Conservation (phyloP, 1,140 invertebrate genomes). For the Pseudobourletiella spinata region DNA sequence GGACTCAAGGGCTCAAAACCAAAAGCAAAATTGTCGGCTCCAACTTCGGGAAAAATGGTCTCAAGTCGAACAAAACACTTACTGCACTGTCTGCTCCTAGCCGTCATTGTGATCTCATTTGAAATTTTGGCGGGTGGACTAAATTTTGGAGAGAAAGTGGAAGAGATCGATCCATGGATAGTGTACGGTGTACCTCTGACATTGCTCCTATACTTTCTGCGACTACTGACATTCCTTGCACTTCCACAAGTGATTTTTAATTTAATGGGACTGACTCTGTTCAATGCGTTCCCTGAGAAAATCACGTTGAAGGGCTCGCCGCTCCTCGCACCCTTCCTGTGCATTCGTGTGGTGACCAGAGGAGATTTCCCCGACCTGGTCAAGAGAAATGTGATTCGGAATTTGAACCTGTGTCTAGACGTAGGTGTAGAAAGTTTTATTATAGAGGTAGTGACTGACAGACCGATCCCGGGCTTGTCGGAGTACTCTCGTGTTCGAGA, state of each 20-base stretch:
- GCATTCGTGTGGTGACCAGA: conserved; percentile 87
- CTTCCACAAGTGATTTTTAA: conserved; percentile 84
- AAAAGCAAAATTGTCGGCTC: not conserved
- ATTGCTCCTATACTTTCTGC: conserved; percentile 64
- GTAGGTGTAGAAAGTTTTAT: conserved; percentile 92
- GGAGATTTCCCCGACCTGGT: conserved; percentile 92
- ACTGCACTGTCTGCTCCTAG: conserved; percentile 66
- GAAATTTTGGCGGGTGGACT: conserved; percentile 71
- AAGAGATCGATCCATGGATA: conserved; percentile 65
- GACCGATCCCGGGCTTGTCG: conserved; percentile 58
- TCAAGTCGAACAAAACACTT: conserved; percentile 50
- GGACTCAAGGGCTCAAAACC: too few relatives aligned
- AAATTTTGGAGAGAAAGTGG: conserved; percentile 48
- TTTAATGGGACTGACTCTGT: conserved; percentile 78
- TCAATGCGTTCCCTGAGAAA: conserved; percentile 92
- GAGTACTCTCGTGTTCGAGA: conserved; percentile 58
- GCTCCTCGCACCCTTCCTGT: conserved; percentile 86
- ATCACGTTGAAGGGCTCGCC: conserved; percentile 81
- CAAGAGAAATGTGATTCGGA: conserved; percentile 74
- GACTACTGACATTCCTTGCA: conserved; percentile 75
- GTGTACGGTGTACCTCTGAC: conserved; percentile 65
- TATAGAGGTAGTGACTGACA: conserved; percentile 95
- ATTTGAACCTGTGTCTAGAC: conserved; percentile 79
- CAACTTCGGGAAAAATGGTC: conserved; percentile 1
- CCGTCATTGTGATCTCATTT: conserved; percentile 64